Evolutionary conservation across 2,113 vertebrate species (phyloP).

Genomic region (Nicator chloris): DNA sequence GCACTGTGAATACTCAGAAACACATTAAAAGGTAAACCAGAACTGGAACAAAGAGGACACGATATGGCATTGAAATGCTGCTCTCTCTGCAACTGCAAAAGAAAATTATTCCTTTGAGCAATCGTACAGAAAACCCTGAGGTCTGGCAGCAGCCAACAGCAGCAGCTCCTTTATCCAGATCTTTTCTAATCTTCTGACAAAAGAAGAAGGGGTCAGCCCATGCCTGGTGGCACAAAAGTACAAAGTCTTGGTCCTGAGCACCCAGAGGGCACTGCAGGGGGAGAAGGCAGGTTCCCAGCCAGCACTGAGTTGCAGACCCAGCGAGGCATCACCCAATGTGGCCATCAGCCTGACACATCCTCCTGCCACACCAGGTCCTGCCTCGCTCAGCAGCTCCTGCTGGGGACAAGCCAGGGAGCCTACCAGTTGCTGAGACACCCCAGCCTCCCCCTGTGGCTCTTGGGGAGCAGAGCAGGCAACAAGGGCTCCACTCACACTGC

Average conservation of each 20-base stretch:
- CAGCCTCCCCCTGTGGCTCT: accelerated
- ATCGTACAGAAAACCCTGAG: not conserved
- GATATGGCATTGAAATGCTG: not conserved
- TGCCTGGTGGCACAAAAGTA: not conserved
- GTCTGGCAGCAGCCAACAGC: not conserved
- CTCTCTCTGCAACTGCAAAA: not conserved
- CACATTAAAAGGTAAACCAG: not conserved
- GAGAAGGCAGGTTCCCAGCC: not conserved
- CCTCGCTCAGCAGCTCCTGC: not conserved
- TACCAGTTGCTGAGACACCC: not conserved
- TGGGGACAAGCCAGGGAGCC: not conserved
- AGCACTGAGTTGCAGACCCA: accelerated
- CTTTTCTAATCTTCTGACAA: not conserved
- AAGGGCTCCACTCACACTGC: not conserved
- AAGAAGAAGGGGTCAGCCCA: not conserved
- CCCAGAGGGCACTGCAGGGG: not conserved
- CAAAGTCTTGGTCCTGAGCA: not conserved
- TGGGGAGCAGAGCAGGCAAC: not conserved
- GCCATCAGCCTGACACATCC: accelerated
- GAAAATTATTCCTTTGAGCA: not conserved
- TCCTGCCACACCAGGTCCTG: not conserved
- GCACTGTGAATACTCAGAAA: not conserved
- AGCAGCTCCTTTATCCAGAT: not conserved
- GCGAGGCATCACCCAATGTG: accelerated
- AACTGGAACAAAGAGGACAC: not conserved